Percentiles rank a stretch among this genome's conserved stretches.
Evolutionary conservation across 2,888 invertebrate species (phyloP).

Genomic region (Tetanocera ferruginea): DNA sequence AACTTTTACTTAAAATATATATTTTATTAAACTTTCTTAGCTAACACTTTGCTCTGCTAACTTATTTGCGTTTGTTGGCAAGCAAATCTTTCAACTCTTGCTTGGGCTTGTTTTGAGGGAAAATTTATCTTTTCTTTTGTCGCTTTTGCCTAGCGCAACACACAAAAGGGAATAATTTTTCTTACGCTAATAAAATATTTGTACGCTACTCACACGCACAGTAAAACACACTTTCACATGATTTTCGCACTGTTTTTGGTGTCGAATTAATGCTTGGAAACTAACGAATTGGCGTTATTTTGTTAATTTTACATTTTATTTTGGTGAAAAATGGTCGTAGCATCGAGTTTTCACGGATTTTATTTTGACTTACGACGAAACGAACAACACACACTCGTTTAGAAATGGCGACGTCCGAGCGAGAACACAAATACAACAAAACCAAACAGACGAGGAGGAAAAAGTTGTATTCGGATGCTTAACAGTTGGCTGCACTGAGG

Average conservation of each 20-base stretch:
- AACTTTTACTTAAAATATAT: neutral
- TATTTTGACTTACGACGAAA: conserved; percentile 37
- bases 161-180: conserved; percentile 12
- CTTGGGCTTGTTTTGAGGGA: conserved; percentile 18
- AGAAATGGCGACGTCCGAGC: conserved; percentile 40
- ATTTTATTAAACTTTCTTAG: neutral
- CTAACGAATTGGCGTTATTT: neutral
- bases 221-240: neutral
- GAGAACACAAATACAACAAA: conserved; percentile 38
- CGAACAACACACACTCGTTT: conserved; percentile 38
- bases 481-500: conserved; percentile 12
- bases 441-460: conserved; percentile 29
- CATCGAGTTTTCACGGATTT: conserved; percentile 36
- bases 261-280: neutral
- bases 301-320: conserved; percentile 27
- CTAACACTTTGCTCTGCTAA: neutral
- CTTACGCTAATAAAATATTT: neutral
- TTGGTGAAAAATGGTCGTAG: conserved; percentile 5
- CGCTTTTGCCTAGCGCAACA: conserved; percentile 10
- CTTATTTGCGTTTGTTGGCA: neutral
- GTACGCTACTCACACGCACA: neutral
- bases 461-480: neutral
- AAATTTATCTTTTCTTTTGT: conserved; percentile 29
- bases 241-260: conserved; percentile 14
- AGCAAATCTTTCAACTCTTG: neutral